A percentile compares a stretch with the other conserved stretches of the same genome.
Conservation (phyloP, 2,888 invertebrate genomes). For the Apoderus coryli region DNA sequence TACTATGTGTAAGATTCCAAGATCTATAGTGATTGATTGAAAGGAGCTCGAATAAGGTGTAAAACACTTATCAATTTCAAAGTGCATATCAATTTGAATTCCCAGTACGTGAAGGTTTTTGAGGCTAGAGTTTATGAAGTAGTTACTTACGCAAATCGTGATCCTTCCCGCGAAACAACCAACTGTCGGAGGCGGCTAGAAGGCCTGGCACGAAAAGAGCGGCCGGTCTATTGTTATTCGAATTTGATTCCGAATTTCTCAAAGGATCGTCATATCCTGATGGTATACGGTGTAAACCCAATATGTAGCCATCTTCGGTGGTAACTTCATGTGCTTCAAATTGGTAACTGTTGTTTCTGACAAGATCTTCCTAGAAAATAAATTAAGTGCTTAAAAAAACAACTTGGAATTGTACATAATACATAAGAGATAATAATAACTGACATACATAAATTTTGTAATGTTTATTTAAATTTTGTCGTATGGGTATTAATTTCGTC, state of each 20-base stretch:
- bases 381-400: conserved; percentile 3
- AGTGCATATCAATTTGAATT: no score
- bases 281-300: conserved; percentile 41
- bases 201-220: conserved; percentile 41
- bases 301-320: conserved; percentile 41
- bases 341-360: conserved; percentile 30
- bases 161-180: conserved; percentile 38
- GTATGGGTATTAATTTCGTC: neutral
- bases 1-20: no score
- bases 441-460: no score
- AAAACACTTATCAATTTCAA: no score
- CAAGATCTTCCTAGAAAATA: conserved; percentile 30
- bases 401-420: neutral
- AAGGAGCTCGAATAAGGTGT: no score
- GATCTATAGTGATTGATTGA: no score
- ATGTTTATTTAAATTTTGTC: neutral
- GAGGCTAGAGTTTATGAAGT: no score
- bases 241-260: neutral
- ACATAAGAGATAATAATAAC: conserved; percentile 1
- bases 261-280: conserved; percentile 25
- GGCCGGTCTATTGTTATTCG: conserved; percentile 21
- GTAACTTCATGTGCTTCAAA: conserved; percentile 31
- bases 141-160: conserved; percentile 36
- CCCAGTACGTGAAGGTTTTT: no score
- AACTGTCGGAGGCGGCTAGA: conserved; percentile 37